Base-by-base conservation (phyloP, 2,888 invertebrate species). In the Eudemis profundana region DNA sequence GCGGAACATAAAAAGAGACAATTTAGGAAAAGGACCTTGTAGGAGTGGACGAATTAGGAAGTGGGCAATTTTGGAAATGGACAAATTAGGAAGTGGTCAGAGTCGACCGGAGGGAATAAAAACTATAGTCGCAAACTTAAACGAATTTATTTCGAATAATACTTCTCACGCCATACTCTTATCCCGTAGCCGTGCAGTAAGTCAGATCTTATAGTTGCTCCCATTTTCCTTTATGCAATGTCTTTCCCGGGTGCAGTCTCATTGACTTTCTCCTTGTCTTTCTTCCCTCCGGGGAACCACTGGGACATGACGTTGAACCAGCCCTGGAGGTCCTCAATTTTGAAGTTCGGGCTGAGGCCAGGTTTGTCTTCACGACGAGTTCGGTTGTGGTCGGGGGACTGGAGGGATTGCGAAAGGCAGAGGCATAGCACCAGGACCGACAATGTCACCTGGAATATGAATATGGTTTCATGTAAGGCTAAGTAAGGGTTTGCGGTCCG, bases 301-400 rank as follows among this genome's bases (percentile, higher is more conserved):
- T 63, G 50, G 42, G 51, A 23, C 4, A 51, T 29, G 33, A 42
- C 21, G 7, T 50, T 59, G 3, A 64, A 0, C 44, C 44, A 64
- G 8, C 42, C 50, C 21, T 65, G 65, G 46, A 65, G 15, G 17
- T 59, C 65, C 5, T 46, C 10, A 4, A 65, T 27, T 14, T 15
- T 63, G 12, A 62, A 47, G 23, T 5, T 42, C 38, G 1, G 12
- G 4, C 14, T 8, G 2, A 17, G 27, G 2, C 51, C 38, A 0
- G 59, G 53, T 12, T 44, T 59, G 1, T 49, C 56, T 8, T 56
- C 56, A n/a, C 64, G 42, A 4, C 57, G 57, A 14, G 7, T 59
- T 15, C 64, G 64, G 51, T 64, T 64, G 44, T 64, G 64, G 50
- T 59, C 64, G 10, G 64, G 64, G 27, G 44, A 46, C 27, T 53